Conservation (phyloP, 2,888 invertebrate genomes). For the Athalia circularis region DNA sequence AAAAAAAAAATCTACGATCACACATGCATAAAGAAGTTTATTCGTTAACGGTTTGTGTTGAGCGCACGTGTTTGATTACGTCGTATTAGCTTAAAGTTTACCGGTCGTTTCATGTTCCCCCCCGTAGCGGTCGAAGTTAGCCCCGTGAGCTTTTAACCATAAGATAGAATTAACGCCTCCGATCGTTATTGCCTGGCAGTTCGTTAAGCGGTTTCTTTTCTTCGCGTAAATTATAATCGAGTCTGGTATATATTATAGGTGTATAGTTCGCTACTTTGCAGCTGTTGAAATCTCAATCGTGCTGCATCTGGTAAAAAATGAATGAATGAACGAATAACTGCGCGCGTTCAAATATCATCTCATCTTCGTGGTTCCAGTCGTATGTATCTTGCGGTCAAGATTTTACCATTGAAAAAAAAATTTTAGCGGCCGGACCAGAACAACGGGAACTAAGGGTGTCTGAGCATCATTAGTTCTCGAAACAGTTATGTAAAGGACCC, state of each 20-base stretch:
- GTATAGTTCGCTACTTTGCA: too few species aligned
- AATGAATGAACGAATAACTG: background rate
- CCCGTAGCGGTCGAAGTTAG: conserved; percentile 6
- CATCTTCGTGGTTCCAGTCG: too few species aligned
- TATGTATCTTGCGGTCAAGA: too few species aligned
- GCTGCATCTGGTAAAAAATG: conserved; percentile 15
- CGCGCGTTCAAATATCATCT: background rate
- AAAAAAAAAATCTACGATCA: conserved; percentile 21
- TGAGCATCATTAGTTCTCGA: conserved; percentile 68
- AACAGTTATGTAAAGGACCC: conserved; percentile 48
- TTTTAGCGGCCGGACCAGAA: conserved; percentile 52
- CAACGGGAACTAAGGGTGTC: conserved; percentile 20
- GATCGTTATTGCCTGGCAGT: conserved; percentile 27
- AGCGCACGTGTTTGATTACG: conserved; percentile 32
- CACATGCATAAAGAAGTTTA: too few species aligned
- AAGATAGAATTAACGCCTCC: conserved; percentile 36
- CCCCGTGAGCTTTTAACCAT: conserved; percentile 16
- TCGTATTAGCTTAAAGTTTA: conserved; percentile 23
- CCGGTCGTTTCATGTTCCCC: conserved; percentile 35
- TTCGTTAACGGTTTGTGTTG: conserved; percentile 34
- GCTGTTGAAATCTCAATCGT: conserved; percentile 40
- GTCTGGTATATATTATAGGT: background rate
- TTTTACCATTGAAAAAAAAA: conserved; percentile 2
- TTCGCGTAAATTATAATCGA: background rate
- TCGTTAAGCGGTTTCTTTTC: conserved; percentile 1